Base-by-base conservation (phyloP, 2,888 invertebrate species). In the Temnothorax unifasciatus region DNA sequence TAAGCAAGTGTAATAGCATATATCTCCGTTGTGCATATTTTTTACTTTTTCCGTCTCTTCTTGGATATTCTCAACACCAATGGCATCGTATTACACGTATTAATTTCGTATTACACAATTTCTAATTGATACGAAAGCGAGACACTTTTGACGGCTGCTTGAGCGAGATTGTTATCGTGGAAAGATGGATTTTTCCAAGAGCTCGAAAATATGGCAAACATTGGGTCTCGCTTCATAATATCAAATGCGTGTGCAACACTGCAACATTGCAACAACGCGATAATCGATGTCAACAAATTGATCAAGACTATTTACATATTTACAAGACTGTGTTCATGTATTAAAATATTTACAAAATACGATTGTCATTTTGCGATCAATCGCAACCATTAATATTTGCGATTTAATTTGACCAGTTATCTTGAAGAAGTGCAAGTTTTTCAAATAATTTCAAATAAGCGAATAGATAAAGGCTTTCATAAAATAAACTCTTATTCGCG, bases 311-410 rank as follows among this genome's bases (percentile, higher is more conserved):
- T 29, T 29, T 29, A 29, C 29, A 29, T 29, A 29, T 29, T 29
- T 29, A 29, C 29, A 29, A 29, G 29, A 29, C 29, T 29, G 29
- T 29, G 29, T 29, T 29, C 29, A 3, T 29, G 3, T 29, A 3
- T 29, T 29, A 29, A 3, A 29, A 29, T 29, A 29, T 29, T 38
- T 47, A 47, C 44, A 13, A 38, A 6, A 41, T 64, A 15, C 21
- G 64, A 21, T 64, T 47, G 63, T 54, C 73, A 73, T 57, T 44
- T 73, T 29, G 15, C 79, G 57, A 79, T 47, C 59, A 13, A 73
- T 74, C 34, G 57, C 47, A 57, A 34, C 2, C 13, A 21, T 74
- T 57, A 47, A 63, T 11, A 52, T 63, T 41, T n/a, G 1, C 8
- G 3, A 63, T 38, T 50, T 25, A 50, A 50, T 68, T 66, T 9